Evolutionary conservation across 1,140 invertebrate genomes (phyloP).

Genomic region (Drosophila pandora): DNA sequence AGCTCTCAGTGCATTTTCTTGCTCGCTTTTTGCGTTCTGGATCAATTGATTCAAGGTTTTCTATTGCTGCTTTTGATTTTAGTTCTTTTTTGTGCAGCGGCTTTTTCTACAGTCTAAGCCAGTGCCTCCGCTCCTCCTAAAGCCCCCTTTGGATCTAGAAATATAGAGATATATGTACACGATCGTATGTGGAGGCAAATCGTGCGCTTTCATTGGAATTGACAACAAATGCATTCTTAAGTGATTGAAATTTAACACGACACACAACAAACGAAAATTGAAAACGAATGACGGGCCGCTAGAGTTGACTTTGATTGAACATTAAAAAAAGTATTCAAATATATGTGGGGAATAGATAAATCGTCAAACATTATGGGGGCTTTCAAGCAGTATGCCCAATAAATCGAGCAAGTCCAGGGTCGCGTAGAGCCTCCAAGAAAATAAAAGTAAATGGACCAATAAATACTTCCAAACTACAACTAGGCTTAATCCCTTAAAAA

Average conservation of each 20-base stretch:
- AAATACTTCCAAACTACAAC: background rate
- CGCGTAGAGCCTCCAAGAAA: too few species aligned
- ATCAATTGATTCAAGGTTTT: slow-evolving; percentile 83
- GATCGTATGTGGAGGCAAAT: slow-evolving; percentile 33
- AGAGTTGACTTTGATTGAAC: slow-evolving; percentile 50
- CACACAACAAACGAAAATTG: slow-evolving; percentile 56
- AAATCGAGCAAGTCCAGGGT: background rate
- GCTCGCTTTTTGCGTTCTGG: slow-evolving; percentile 66
- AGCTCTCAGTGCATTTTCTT: slow-evolving; percentile 47
- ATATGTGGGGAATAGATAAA: slow-evolving; percentile 1
- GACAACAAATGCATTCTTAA: slow-evolving; percentile 77
- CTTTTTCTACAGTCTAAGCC: slow-evolving; percentile 27
- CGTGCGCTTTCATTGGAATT: slow-evolving; percentile 72
- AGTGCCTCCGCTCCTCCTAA: background rate
- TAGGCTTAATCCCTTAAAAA: background rate
- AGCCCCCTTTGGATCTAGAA: background rate
- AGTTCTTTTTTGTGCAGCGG: slow-evolving; percentile 39
- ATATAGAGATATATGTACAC: slow-evolving; percentile 17
- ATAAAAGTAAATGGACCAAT: background rate
- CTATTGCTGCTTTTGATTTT: slow-evolving; percentile 69
- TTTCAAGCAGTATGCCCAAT: background rate
- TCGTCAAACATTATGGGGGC: background rate
- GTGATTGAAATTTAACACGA: slow-evolving; percentile 74
- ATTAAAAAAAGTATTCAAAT: slow-evolving; percentile 27
- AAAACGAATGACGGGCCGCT: slow-evolving; percentile 46